Evolutionary conservation across 1,140 invertebrate species (phyloP).

Genomic region (Drosophila funebris): DNA sequence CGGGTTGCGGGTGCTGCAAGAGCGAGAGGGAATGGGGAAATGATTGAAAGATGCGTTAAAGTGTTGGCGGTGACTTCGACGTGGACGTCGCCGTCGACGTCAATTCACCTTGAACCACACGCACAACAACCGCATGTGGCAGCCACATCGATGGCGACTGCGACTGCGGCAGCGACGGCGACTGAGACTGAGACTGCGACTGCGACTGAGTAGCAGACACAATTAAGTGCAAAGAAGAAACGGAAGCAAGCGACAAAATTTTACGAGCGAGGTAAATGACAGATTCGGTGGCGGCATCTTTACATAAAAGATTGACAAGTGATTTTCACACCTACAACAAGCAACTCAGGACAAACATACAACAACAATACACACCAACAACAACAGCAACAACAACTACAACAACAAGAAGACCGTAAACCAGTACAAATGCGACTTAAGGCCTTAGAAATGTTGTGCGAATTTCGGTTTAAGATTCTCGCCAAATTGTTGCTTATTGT

Average conservation of each 20-base stretch:
- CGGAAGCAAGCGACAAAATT: constrained; percentile 77
- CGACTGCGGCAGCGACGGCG: constrained; percentile 15
- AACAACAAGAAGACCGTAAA: background rate
- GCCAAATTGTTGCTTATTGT: constrained; percentile 7
- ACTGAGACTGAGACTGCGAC: constrained; percentile 19
- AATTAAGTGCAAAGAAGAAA: constrained; percentile 74
- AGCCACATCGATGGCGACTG: too few relatives aligned
- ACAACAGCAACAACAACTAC: constrained; percentile 6
- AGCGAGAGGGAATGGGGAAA: constrained; percentile 20
- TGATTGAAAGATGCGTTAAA: constrained; percentile 77
- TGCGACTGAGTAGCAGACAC: constrained; percentile 57
- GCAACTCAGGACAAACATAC: constrained; percentile 32
- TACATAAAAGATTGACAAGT: constrained; percentile 82
- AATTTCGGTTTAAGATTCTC: constrained; percentile 13
- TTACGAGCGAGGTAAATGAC: constrained; percentile 68
- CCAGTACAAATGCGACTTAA: background rate
- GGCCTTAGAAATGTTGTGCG: constrained; percentile 21
- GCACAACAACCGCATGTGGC: constrained; percentile 39
- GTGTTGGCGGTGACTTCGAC: constrained; percentile 44
- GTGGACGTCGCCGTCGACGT: constrained; percentile 34
- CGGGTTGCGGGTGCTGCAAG: constrained; percentile 42
- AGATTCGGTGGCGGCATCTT: constrained; percentile 58
- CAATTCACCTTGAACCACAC: constrained; percentile 77
- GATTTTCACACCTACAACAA: constrained; percentile 72
- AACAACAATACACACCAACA: constrained; percentile 25